Conservation (phyloP, 2,797 vertebrate genomes). For the Scomberomorus guttatus region DNA sequence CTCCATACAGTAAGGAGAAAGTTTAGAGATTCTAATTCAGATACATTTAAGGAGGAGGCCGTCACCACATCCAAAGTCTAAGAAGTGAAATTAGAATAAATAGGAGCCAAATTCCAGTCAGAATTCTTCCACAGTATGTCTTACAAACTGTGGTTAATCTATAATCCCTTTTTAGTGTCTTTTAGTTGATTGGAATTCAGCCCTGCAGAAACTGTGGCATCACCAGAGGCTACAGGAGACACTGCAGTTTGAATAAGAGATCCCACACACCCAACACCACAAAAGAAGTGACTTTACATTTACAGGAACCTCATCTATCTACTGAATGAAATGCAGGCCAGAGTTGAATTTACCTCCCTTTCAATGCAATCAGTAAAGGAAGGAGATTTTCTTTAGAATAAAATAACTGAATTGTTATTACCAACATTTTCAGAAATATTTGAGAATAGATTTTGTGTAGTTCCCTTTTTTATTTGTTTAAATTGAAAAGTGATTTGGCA, state of each 20-base stretch:
- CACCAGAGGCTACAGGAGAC: constrained; percentile 4
- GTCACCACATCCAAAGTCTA: constrained; percentile 12
- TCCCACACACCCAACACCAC: constrained; percentile 38
- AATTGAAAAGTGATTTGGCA: constrained; percentile 18
- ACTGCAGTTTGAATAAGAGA: constrained; percentile 1
- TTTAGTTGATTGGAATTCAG: constrained; percentile 33
- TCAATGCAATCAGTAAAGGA: constrained; percentile 19
- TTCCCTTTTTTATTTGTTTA: background rate
- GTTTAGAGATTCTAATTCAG: background rate
- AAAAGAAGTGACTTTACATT: background rate
- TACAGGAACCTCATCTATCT: background rate
- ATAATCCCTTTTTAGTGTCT: background rate
- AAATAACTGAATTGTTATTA: background rate
- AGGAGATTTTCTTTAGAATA: background rate
- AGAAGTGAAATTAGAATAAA: background rate
- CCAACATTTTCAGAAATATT: too few species aligned
- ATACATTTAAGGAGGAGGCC: background rate
- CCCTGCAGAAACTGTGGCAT: background rate
- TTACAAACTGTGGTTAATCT: background rate
- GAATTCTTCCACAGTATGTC: background rate
- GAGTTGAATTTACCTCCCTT: constrained; percentile 26
- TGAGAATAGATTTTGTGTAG: background rate
- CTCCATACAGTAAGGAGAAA: background rate
- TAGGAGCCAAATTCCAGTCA: constrained; percentile 29
- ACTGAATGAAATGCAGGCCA: constrained; percentile 1